phyloP scores from a whole-genome alignment of 2,113 vertebrate species.

The Rhinopomastus cyanomelas region DNA sequence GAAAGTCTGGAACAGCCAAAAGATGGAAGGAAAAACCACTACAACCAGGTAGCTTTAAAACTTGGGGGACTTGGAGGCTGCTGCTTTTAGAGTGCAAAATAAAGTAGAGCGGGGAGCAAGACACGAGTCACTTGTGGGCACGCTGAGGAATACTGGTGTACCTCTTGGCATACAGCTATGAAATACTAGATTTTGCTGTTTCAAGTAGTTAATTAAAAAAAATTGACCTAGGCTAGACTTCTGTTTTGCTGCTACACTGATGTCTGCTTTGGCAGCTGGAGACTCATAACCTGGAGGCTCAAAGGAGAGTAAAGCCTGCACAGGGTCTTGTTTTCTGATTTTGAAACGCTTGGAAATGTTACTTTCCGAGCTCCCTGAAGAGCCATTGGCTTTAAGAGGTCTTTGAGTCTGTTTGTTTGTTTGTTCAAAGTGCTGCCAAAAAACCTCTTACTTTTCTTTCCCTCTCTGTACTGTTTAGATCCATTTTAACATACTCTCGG shows the following conservation, averaged over 20 bases:
- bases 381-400: background rate
- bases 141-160: background rate
- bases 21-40: conserved; percentile 99
- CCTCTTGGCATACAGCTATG: background rate
- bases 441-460: background rate
- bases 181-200: background rate
- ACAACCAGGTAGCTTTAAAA: conserved; percentile 86
- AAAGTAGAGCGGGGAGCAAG: background rate
- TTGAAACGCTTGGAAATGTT: background rate
- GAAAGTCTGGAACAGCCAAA: conserved; percentile 98
- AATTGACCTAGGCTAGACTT: background rate
- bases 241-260: background rate
- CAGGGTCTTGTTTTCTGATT: background rate
- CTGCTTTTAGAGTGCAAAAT: background rate
- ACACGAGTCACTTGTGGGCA: background rate
- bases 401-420: background rate
- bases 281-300: background rate
- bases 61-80: background rate
- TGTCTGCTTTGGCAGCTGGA: background rate
- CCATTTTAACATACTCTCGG: conserved; percentile 91
- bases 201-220: background rate
- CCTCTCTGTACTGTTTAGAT: conserved; percentile 69
- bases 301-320: background rate
- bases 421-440: background rate
- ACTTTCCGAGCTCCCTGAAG: background rate